Conservation (phyloP, 2,888 invertebrate species). For the Leistus spinibarbis region DNA sequence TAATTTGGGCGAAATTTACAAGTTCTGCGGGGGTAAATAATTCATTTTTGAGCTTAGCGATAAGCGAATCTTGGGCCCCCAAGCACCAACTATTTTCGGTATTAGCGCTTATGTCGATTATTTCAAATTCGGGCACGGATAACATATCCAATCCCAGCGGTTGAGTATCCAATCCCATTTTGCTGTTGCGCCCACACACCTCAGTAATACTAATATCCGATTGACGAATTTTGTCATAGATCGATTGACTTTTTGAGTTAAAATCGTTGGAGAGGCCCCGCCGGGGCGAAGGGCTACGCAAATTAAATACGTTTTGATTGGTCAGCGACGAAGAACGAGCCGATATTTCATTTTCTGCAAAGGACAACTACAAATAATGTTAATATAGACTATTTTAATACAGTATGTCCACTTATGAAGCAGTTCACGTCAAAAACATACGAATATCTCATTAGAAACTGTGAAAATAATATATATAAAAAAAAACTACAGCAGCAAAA, state of each 20-base stretch:
- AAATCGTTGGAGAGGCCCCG: slow-evolving; percentile 13
- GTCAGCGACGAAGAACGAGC: slow-evolving; percentile 31
- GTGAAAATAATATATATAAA: too few relatives aligned
- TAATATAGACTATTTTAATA: background rate
- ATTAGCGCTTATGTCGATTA: slow-evolving; percentile 2
- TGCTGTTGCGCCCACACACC: slow-evolving; percentile 12
- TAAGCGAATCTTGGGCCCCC: slow-evolving; percentile 17
- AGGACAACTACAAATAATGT: slow-evolving; percentile 15
- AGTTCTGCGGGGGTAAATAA: slow-evolving; percentile 32
- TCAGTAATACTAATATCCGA: slow-evolving; percentile 18
- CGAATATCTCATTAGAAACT: background rate
- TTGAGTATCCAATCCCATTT: slow-evolving; percentile 4
- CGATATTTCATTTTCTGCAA: slow-evolving; percentile 26
- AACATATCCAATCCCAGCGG: slow-evolving; percentile 6
- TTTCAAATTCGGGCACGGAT: slow-evolving; percentile 20
- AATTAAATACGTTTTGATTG: slow-evolving; percentile 11
- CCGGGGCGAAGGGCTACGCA: slow-evolving; percentile 14
- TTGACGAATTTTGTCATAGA: slow-evolving; percentile 12
- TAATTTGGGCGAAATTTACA: slow-evolving; percentile 5
- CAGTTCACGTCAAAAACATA: too few relatives aligned
- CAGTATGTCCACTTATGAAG: too few relatives aligned
- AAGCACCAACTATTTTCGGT: slow-evolving; percentile 11
- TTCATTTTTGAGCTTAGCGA: slow-evolving; percentile 27
- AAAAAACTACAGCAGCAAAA: too few relatives aligned
- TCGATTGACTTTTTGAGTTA: slow-evolving; percentile 13